Percentiles rank a stretch among this genome's conserved stretches.
Evolutionary conservation across 2,888 invertebrate species (phyloP).

Genomic region (Nomada lathburiana): DNA sequence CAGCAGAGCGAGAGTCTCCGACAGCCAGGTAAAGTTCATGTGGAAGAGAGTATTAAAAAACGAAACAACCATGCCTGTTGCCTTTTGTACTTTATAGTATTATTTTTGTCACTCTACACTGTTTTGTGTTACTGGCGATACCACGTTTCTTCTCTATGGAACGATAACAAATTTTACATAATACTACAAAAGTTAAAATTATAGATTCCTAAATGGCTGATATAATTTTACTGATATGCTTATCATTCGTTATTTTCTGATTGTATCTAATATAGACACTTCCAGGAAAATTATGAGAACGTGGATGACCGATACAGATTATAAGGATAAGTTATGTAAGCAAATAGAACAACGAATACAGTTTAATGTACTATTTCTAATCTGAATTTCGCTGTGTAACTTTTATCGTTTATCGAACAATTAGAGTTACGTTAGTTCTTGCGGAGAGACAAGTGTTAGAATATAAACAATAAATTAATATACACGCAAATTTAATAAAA

Average conservation of each 20-base stretch:
- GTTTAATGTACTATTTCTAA: neutral
- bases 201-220: slow-evolving; percentile 11
- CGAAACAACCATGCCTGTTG: slow-evolving; percentile 74
- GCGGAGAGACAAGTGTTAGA: neutral
- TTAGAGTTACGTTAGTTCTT: neutral
- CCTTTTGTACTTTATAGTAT: slow-evolving; percentile 41
- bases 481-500: slow-evolving; percentile 2
- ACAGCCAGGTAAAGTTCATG: slow-evolving; percentile 77
- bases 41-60: slow-evolving; percentile 71
- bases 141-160: slow-evolving; percentile 33
- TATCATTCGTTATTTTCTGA: neutral
- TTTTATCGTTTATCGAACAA: neutral
- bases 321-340: neutral
- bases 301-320: slow-evolving; percentile 3
- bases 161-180: slow-evolving; percentile 38
- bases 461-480: neutral
- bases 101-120: slow-evolving; percentile 34
- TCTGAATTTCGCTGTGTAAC: neutral
- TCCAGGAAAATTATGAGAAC: neutral
- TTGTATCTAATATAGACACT: neutral
- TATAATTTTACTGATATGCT: neutral
- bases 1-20: slow-evolving; percentile 75
- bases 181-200: slow-evolving; percentile 5
- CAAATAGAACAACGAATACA: neutral
- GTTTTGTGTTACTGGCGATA: slow-evolving; percentile 24